These are phyloP conservation scores for Pogonomyrmex barbatus DNA, from an alignment of 1,140 invertebrate species.

Conservation along the genomic window DNA sequence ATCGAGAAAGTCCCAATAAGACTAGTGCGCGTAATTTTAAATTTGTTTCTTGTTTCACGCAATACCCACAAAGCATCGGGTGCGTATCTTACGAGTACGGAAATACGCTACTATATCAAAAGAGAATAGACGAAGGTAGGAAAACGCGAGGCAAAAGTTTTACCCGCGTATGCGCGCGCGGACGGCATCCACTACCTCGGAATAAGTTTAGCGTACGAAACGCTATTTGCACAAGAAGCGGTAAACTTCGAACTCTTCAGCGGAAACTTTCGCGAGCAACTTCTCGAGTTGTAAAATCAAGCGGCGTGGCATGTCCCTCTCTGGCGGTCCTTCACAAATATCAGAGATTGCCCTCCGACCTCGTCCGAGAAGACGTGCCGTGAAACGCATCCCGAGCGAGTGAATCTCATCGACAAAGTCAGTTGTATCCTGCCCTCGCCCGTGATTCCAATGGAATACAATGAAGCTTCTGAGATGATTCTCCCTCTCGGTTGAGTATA, in stretches of 20 bases:
- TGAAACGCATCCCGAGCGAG: constrained; percentile 41
- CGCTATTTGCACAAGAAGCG: constrained; percentile 77
- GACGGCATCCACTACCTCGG: not conserved
- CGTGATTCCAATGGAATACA: constrained; percentile 50
- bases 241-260: constrained; percentile 74
- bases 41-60: constrained; percentile 30
- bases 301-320: constrained; percentile 58
- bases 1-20: not conserved
- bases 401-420: constrained; percentile 65
- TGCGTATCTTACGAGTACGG: constrained; percentile 2
- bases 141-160: constrained; percentile 69
- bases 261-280: constrained; percentile 72
- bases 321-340: constrained; percentile 2
- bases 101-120: constrained; percentile 59
- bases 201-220: constrained; percentile 76
- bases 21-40: not conserved
- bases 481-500: not conserved
- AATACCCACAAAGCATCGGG: constrained; percentile 11
- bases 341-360: constrained; percentile 51
- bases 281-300: constrained; percentile 78
- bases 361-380: constrained; percentile 45
- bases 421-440: constrained; percentile 23
- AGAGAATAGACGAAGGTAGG: constrained; percentile 59
- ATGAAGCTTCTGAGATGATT: constrained; percentile 42
- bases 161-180: constrained; percentile 16